Conservation (phyloP, 2,113 vertebrate genomes). For the Baryphthengus martii region DNA sequence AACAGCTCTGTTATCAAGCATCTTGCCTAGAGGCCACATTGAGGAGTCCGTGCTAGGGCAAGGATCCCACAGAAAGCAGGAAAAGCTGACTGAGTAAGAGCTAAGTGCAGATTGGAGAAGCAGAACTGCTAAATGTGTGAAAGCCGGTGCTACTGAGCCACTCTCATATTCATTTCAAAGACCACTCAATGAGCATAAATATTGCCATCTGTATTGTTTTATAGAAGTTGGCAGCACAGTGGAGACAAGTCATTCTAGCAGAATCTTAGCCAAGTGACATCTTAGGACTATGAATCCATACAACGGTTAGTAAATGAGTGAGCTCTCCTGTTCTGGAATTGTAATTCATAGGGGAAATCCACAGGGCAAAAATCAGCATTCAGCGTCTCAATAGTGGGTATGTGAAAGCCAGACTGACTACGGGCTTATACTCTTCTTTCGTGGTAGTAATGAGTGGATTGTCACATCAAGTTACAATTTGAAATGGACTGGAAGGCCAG, state of each 20-base stretch:
- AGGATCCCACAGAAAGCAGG: background rate
- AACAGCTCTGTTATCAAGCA: background rate
- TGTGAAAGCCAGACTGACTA: background rate
- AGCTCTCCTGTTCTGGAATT: background rate
- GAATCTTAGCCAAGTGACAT: slow-evolving; percentile 20
- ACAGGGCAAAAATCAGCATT: background rate
- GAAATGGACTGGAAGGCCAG: background rate
- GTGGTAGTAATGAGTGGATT: background rate
- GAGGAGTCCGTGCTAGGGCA: background rate
- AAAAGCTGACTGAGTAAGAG: background rate
- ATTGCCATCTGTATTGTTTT: slow-evolving; percentile 48
- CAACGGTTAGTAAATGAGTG: background rate
- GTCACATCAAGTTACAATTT: background rate
- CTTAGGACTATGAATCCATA: background rate
- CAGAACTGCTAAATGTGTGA: background rate
- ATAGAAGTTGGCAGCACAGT: slow-evolving; percentile 1
- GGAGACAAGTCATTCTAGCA: background rate
- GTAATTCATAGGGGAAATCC: background rate
- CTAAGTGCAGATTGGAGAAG: background rate
- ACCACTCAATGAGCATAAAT: slow-evolving; percentile 9
- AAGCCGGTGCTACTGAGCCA: background rate
- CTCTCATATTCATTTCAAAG: slow-evolving; percentile 19
- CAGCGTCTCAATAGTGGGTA: background rate
- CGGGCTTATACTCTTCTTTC: background rate
- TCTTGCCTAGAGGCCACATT: background rate